A percentile compares a stretch with the other conserved stretches of the same genome.
These are phyloP conservation scores for Myotis findleyi DNA, from an alignment of 2,797 vertebrate genomes.

Conservation along the genomic window DNA sequence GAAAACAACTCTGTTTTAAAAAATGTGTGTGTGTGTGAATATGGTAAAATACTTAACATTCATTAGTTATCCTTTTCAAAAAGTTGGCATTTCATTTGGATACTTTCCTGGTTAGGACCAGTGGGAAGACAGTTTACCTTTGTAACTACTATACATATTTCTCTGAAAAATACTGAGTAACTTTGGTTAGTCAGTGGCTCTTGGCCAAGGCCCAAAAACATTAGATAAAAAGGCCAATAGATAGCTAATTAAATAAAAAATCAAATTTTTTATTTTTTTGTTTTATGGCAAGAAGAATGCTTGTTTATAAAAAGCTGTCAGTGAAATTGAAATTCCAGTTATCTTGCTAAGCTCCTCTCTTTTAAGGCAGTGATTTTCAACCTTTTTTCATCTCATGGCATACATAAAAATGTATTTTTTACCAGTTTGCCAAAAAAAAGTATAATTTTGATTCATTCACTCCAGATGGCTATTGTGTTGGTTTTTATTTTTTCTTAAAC, in stretches of 20 bases:
- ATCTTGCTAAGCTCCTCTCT: neutral
- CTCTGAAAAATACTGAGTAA: conserved; percentile 50
- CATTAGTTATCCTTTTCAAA: conserved; percentile 20
- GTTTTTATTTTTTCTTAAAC: neutral
- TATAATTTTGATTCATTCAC: neutral
- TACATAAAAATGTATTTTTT: neutral
- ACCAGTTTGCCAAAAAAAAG: neutral
- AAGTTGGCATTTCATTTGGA: neutral
- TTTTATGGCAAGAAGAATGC: conserved; percentile 49
- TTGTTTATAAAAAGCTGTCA: conserved; percentile 40
- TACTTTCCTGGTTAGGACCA: conserved; percentile 54
- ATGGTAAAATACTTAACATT: conserved; percentile 39
- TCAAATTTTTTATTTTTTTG: neutral
- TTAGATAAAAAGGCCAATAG: conserved; percentile 39
- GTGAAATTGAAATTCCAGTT: conserved; percentile 28
- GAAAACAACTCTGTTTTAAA: conserved; percentile 28
- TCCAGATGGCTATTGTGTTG: neutral
- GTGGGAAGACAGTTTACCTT: conserved; percentile 47
- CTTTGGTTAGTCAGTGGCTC: conserved; percentile 42
- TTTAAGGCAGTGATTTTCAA: neutral
- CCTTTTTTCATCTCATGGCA: neutral
- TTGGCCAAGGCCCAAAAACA: conserved; percentile 3
- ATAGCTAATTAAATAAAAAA: neutral
- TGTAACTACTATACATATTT: neutral
- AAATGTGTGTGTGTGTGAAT: neutral